Evolutionary conservation across 2,113 vertebrate genomes (phyloP), one percentile per base, ranked within the genome.

Genomic region (Dasypus novemcinctus): DNA sequence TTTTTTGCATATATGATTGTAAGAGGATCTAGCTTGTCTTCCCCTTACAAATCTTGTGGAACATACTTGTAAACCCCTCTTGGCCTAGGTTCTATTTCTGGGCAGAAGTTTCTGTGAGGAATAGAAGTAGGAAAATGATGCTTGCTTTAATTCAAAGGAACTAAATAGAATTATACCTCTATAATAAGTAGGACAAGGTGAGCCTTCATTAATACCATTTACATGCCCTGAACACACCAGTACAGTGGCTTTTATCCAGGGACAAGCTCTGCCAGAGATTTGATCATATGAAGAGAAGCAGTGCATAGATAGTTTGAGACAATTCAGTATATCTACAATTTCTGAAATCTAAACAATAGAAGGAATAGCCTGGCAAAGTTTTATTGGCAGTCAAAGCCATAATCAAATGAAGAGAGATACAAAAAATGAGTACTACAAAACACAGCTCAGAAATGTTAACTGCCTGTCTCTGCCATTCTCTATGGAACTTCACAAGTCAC

Each of bases 381-480:
- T 90, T 68, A 59, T 76, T 52, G 68, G 68, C 61, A 31, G 49
- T 33, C 49, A 69, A 66, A 63, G 54, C 64, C 27, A 79, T 33
- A 88, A 63, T n/a, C 79, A 88, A 57, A 66, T 21, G 78, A 90
- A 76, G 17, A 57, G 72, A 81, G 76, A 59, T 17, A 72, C 76
- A 74, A 93, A 81, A 31, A 64, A 57, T 93, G 76, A 91, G 31
- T 90, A 41, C 43, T 36, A 63, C 74, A 59, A 80, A 75, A 90
- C 33, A 38, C 17, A 36, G 46, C 13, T 33, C 17, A 7, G 27
- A 93, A 41, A 75, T 31, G 29, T 76, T 38, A 12, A 13, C 18
- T 1, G 20, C 59, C 63, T 38, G 14, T 17, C 36, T 29, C 61
- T 87, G 49, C 33, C 31, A 6, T 66, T 36, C 59, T 64, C 27